A percentile compares a stretch with the other conserved stretches of the same genome.
Evolutionary conservation across 92 coral and sea anemone genomes (phyloP).

Genomic region (Pocillopora grandis): DNA sequence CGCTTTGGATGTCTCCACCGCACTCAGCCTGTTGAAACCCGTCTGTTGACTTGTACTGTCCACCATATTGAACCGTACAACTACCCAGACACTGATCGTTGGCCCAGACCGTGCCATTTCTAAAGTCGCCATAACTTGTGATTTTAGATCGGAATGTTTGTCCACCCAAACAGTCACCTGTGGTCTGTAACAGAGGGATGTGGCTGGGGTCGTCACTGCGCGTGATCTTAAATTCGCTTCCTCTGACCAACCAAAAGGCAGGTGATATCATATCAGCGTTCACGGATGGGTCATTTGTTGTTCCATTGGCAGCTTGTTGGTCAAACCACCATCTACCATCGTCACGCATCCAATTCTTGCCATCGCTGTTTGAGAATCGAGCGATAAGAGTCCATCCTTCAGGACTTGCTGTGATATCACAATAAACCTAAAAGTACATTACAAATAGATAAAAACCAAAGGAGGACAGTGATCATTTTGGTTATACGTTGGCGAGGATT

Average conservation of each 20-base stretch:
- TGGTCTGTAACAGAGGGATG: constrained; percentile 39
- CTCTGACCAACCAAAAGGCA: constrained; percentile 12
- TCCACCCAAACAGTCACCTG: constrained; percentile 16
- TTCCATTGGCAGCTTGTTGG: too few relatives aligned
- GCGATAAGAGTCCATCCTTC: constrained; percentile 43
- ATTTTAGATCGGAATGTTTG: too few relatives aligned
- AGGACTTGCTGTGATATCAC: neutral
- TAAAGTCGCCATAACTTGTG: too few relatives aligned
- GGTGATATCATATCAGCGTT: constrained; percentile 31
- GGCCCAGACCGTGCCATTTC: too few relatives aligned
- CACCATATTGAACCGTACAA: constrained; percentile 26
- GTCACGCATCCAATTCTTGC: neutral
- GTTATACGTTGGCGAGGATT: too few relatives aligned
- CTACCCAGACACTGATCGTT: too few relatives aligned
- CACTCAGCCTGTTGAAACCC: constrained; percentile 39
- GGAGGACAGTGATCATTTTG: too few relatives aligned
- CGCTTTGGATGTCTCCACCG: constrained; percentile 28
- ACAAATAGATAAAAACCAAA: too few relatives aligned
- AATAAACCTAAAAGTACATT: neutral
- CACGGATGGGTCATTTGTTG: neutral
- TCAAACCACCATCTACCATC: too few relatives aligned
- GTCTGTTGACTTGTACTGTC: constrained; percentile 26
- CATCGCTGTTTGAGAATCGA: constrained; percentile 45
- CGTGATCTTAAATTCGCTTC: constrained; percentile 44
- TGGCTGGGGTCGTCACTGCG: constrained; percentile 47